phyloP scores from a whole-genome alignment of 2,797 vertebrate genomes.

The Natrix natrix region DNA sequence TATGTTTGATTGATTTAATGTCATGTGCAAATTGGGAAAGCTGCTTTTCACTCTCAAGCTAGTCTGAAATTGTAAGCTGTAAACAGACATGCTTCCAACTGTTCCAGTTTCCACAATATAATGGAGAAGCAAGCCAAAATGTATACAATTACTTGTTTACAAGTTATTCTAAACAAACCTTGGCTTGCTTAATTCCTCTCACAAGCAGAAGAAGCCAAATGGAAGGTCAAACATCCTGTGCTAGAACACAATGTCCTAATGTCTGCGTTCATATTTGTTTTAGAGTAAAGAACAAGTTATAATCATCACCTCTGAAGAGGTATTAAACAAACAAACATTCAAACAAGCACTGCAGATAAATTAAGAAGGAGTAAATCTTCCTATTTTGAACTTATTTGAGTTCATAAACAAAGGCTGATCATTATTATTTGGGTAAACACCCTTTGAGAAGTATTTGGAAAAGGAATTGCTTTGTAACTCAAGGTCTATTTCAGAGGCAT shows the following conservation, averaged over 20 bases:
- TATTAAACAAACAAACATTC: not conserved
- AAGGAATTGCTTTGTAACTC: not conserved
- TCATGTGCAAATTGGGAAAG: not conserved
- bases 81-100: not conserved
- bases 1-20: not conserved
- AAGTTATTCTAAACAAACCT: not conserved
- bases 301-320: not conserved
- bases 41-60: not conserved
- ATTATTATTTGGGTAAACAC: not conserved
- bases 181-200: not conserved
- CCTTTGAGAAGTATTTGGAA: not conserved
- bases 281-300: not conserved
- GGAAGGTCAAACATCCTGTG: not conserved
- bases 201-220: not conserved
- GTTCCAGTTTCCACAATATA: not conserved
- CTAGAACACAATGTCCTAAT: not conserved
- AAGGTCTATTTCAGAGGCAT: not conserved
- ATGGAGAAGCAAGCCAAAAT: not conserved
- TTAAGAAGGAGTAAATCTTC: not conserved
- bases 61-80: not conserved
- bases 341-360: not conserved
- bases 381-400: not conserved
- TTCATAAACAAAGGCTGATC: not conserved
- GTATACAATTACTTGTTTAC: not conserved
- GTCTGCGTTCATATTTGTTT: not conserved